phyloP scores from a whole-genome alignment of 2,113 vertebrate genomes.

The Equus przewalskii region DNA sequence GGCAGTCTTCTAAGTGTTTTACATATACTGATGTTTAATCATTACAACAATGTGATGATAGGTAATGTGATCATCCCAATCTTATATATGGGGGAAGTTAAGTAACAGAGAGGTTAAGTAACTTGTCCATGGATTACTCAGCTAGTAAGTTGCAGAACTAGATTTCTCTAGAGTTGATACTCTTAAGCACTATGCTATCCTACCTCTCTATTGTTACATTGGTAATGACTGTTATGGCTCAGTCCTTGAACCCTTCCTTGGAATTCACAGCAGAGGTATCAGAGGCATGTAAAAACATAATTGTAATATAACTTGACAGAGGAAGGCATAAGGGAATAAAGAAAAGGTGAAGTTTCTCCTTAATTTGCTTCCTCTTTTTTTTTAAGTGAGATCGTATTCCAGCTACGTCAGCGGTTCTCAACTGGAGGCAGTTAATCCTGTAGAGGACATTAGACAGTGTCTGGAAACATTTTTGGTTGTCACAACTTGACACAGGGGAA shows the following conservation, averaged over 20 bases:
- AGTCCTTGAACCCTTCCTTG: not conserved
- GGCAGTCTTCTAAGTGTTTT: not conserved
- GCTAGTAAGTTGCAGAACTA: not conserved
- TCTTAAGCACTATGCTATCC: not conserved
- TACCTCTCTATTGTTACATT: not conserved
- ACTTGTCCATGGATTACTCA: not conserved
- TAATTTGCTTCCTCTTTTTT: not conserved
- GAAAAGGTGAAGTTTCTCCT: not conserved
- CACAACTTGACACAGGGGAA: not conserved
- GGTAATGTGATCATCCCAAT: too few relatives aligned
- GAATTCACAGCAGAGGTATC: not conserved
- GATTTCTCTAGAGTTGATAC: not conserved
- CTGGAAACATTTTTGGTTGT: not conserved
- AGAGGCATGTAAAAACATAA: not conserved
- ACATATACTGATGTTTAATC: too few relatives aligned
- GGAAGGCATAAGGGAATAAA: not conserved
- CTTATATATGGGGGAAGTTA: not conserved
- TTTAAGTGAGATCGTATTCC: not conserved
- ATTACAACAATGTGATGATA: not conserved
- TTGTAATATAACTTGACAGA: not conserved
- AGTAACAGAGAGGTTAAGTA: not conserved
- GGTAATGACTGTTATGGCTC: not conserved
- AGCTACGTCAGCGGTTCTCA: not conserved
- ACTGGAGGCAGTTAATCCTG: not conserved
- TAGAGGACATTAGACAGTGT: not conserved